These are phyloP conservation scores for Tragulus kanchil DNA, from an alignment of 2,113 vertebrate species.

Conservation along the genomic window DNA sequence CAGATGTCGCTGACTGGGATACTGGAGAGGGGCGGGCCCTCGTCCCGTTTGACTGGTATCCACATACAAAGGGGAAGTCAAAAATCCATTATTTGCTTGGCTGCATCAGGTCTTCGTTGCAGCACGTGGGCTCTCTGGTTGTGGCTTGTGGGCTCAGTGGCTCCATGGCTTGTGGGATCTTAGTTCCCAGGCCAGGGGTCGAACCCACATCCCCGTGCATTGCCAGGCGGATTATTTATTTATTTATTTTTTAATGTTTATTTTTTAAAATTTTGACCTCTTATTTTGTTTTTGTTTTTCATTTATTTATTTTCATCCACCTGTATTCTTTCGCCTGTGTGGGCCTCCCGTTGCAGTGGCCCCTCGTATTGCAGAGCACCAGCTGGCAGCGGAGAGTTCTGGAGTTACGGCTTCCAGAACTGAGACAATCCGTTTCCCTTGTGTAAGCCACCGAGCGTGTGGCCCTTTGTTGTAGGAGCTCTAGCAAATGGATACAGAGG, in stretches of 20 bases:
- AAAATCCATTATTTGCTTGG: not conserved
- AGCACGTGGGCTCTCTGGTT: not conserved
- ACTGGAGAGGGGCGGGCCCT: not conserved
- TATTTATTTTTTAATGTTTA: no score
- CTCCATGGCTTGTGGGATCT: not conserved
- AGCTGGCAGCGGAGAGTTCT: not conserved
- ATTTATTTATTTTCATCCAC: no score
- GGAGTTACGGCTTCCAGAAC: not conserved
- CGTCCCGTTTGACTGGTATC: not conserved
- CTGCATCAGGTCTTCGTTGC: rapidly evolving
- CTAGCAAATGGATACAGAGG: not conserved
- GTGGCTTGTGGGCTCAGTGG: not conserved
- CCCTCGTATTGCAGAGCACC: no score
- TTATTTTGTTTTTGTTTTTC: no score
- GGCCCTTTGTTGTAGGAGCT: not conserved
- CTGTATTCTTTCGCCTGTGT: no score
- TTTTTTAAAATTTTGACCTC: not conserved
- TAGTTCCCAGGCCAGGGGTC: not conserved
- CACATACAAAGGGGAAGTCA: not conserved
- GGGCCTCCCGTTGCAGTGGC: no score
- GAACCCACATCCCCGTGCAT: not conserved
- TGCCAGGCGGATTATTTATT: not conserved
- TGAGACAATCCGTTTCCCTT: not conserved
- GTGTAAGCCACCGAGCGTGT: no score
- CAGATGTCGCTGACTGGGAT: not conserved